Conservation (phyloP, 35 echinoderm and acorn worm species). For the Diadema setosum region DNA sequence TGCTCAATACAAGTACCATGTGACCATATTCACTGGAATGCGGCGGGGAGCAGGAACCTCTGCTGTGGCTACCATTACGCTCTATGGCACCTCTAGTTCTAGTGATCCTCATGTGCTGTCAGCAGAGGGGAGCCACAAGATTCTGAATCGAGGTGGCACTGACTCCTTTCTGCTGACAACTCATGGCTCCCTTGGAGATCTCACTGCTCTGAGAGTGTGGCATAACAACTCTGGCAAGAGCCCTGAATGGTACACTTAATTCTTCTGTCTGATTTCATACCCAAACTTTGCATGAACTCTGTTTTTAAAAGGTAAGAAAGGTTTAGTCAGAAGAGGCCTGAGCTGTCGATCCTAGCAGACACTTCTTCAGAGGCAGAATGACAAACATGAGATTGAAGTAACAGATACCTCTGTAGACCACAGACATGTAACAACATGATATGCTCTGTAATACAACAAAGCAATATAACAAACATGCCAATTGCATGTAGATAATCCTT, state of each 20-base stretch:
- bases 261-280: no score
- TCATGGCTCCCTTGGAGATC: constrained; percentile 33
- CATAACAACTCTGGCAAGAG: constrained; percentile 79
- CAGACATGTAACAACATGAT: no score
- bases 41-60: constrained; percentile 79
- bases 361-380: no score
- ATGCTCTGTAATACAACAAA: no score
- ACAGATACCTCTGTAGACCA: no score
- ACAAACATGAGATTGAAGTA: no score
- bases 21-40: constrained; percentile 87
- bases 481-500: no score
- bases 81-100: constrained; percentile 48
- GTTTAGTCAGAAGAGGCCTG: no score
- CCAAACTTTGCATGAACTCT: no score
- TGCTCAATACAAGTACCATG: constrained; percentile 65
- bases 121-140: neutral
- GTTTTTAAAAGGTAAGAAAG: no score
- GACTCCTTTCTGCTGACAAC: constrained; percentile 91
- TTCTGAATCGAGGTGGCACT: constrained; percentile 43
- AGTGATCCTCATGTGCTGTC: constrained; percentile 80
- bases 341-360: no score
- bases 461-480: no score
- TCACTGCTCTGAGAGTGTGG: constrained; percentile 74
- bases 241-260: constrained; percentile 65
- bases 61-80: constrained; percentile 68